Base-by-base conservation (phyloP, 2,888 invertebrate species). In the Drosophila multiciliata region DNA sequence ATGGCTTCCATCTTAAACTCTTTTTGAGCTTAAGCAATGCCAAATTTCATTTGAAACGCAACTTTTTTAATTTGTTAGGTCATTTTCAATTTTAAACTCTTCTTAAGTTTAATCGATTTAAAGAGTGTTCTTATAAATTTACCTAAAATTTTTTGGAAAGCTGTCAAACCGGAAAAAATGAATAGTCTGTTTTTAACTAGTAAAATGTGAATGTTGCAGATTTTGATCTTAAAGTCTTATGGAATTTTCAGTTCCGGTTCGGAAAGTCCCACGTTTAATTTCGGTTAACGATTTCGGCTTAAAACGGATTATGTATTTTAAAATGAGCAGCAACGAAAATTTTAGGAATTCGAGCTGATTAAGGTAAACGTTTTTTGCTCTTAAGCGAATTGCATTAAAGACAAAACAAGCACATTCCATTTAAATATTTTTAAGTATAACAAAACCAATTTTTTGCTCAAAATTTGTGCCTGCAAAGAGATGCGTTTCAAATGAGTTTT, bases 401-500 rank as follows among this genome's bases (percentile, higher is more conserved):
- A 2, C 5, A 17, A 49, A 49, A 49, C 26, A 17, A 23, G 23
- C 3, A 23, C 7, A 45, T 4, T 1, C 20, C 23, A 23, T 45
- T 45, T 45, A 8, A 45, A 8, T 3, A 23, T 45, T 23, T 45
- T 45, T 4, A 8, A 45, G 15, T 23, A 15, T 23, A n/a, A 52
- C 12, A 36, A 26, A 26, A 9, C 1, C 45, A 12, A 23, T 3
- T 33, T 32, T 53, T 35, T 35, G 5, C 6, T 23, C 5, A 17
- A 36, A 3, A 7, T 54, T 54, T 23, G 4, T 35, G 32, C 26
- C n/a, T n/a, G 5, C 0, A 12, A 49, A 20, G 1, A 26, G 15
- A 2, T 42, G 65, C 35, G 17, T 58, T 63, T 64, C 20, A 20
- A 38, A 23, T 26, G 29, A 23, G 35, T 63, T 59, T 55, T 32